Evolutionary conservation across 2,113 vertebrate genomes (phyloP), one percentile per base, ranked within the genome.

Genomic region (Dipodomys stephensi): DNA sequence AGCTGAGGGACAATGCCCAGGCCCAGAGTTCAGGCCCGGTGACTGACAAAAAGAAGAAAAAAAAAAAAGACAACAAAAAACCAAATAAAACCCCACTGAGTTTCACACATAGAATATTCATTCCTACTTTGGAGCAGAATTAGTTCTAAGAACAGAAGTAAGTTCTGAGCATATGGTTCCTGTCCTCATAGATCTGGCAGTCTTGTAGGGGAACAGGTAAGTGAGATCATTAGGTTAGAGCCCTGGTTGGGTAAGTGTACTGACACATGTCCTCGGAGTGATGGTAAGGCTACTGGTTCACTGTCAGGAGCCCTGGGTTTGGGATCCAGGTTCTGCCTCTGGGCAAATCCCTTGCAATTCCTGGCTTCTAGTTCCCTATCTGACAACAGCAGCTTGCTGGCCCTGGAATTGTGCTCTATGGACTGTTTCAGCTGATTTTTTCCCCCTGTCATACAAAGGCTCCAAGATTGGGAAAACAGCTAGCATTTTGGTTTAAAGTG

Each of bases 401-500:
- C n/a, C n/a, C 64, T 2, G 7, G 5, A 60, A 23, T 6, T 73
- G 22, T 60, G 13, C 7, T 76, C 18, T 35, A 7, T 19, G 62
- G 7, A 39, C 6, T 39, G 2, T 80, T 83, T 44, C 2, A 28
- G 20, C n/a, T 27, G 20, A 53, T 28, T 67, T 35, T 28, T 32
- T 73, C 18, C 39, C 30, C 23, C 44, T 20, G 49, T 90, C 13
- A 62, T 44, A 16, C 69, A 79, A n/a, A 28, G 23, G 25, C 20
- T 35, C 28, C 49, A n/a, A 62, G 65, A 68, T 32, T 92, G 69
- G 7, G 39, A 53, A 13, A 87, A 84, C 3, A 60, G n/a, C 8
- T n/a, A 67, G 46, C 8, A 27, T 85, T 83, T 72, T 88, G 65
- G 39, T 82, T 91, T 82, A 88, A 95, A 91, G 46, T 57, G 4